These are phyloP conservation scores for Megalonaias nervosa DNA, from an alignment of 1,140 invertebrate genomes.

Conservation along the genomic window DNA sequence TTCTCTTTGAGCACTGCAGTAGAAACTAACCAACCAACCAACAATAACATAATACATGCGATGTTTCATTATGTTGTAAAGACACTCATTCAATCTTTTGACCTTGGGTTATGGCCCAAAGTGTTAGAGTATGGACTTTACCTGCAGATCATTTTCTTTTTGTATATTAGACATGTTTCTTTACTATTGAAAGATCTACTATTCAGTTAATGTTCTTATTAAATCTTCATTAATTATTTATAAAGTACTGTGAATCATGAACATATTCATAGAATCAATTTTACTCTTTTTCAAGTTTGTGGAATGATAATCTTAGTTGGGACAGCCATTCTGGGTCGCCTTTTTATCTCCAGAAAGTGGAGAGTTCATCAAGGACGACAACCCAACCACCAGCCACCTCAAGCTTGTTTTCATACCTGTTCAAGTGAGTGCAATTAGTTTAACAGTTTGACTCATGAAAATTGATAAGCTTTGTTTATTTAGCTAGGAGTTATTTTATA, in stretches of 20 bases:
- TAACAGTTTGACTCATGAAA: not conserved
- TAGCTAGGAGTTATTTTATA: too few species aligned
- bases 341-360: conserved; percentile 50
- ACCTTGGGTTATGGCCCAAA: too few species aligned
- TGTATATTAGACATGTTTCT: not conserved
- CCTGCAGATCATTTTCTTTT: too few species aligned
- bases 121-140: too few species aligned
- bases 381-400: conserved; percentile 33
- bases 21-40: too few species aligned
- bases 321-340: conserved; percentile 50
- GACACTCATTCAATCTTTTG: too few species aligned
- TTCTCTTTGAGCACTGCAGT: too few species aligned
- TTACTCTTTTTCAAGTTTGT: conserved; percentile 49
- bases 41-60: too few species aligned
- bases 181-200: not conserved
- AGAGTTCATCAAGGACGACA: conserved; percentile 33
- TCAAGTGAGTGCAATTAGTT: conserved; percentile 41
- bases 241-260: not conserved
- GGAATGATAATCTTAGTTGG: conserved; percentile 55
- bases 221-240: not conserved
- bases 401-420: conserved; percentile 58
- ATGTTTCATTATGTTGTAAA: too few species aligned
- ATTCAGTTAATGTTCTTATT: not conserved
- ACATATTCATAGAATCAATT: not conserved
- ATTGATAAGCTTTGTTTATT: too few species aligned